Evolutionary conservation across 1,140 invertebrate genomes (phyloP), one percentile per base, ranked within the genome.

Genomic region (Sitobion miscanthi): DNA sequence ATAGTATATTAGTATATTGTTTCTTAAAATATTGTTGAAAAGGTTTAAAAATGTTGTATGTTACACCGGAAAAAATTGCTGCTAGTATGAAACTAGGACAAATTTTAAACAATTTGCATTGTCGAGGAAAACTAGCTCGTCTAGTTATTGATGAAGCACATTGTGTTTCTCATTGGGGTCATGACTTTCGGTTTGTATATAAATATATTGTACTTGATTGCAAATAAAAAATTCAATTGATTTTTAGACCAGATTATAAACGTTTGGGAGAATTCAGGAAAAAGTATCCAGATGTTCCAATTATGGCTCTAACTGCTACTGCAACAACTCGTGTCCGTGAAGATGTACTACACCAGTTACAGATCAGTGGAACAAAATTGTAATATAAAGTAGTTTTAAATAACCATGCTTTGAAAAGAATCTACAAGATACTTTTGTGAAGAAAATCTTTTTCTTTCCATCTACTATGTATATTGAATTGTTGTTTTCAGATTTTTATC

Each of bases 61-160:
- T 99, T 1, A 99, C 99, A 0, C 99, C 99, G 1, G 99, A 99
- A 96, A 99, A 99, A 95, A 96, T 99, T 85, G 95, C 94, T 93
- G 95, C 95, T 17, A 97, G 96, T 94, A 95, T 95, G 89, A 95
- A 95, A 57, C 94, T 97, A 38, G 90, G 94, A 52, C 95, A 95
- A 87, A 90, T 94, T 85, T 94, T 95, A 57, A 42, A 93, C 14
- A 95, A 95, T 94, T 95, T 97, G 52, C 96, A 96, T 94, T 94
- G 95, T 21, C 95, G 96, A 82, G 95, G 96, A 57, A 96, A 97
- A 94, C 95, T 98, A 4, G 96, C 97, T 4, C 97, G 98, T 95
- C 96, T 99, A 94, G 97, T 99, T 45, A 97, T 98, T 92, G 97
- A 97, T 95, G 97, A 97, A 95, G 97, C 97, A 20, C 97, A 97